These are phyloP conservation scores for Punctoribates punctum DNA, from an alignment of 2,888 invertebrate species.

Conservation along the genomic window DNA sequence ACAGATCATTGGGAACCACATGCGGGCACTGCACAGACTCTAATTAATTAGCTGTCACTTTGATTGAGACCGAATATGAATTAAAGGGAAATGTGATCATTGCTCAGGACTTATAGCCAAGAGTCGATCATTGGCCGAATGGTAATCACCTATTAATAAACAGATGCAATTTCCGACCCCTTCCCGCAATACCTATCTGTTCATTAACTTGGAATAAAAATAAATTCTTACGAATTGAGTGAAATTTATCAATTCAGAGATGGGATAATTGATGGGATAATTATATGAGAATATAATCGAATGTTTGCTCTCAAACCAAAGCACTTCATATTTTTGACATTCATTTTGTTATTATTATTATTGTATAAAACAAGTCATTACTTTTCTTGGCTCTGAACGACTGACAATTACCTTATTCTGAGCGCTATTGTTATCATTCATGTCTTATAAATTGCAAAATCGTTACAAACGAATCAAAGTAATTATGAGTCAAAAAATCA, in stretches of 20 bases:
- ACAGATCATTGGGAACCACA: slow-evolving; percentile 25
- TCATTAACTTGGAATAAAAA: slow-evolving; percentile 2
- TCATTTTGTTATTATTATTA: slow-evolving; percentile 18
- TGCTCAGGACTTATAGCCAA: slow-evolving; percentile 11
- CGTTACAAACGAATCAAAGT: not conserved
- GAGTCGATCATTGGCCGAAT: not conserved
- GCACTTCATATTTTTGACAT: not conserved
- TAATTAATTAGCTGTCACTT: slow-evolving; percentile 34
- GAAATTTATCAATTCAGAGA: slow-evolving; percentile 20
- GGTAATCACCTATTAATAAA: slow-evolving; percentile 23
- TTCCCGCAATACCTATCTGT: not conserved
- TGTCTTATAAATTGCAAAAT: slow-evolving; percentile 16
- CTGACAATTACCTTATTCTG: slow-evolving; percentile 10
- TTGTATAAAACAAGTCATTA: slow-evolving; percentile 7
- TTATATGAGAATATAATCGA: slow-evolving; percentile 25
- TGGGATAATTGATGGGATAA: slow-evolving; percentile 26
- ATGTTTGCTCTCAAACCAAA: not conserved
- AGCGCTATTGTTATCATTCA: slow-evolving; percentile 2
- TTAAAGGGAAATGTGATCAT: slow-evolving; percentile 31
- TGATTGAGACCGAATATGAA: slow-evolving; percentile 31
- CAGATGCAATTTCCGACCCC: slow-evolving; percentile 12
- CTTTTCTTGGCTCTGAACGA: not conserved
- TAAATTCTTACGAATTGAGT: not conserved
- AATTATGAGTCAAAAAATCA: not conserved
- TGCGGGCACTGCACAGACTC: slow-evolving; percentile 14